Percentiles rank a stretch among this genome's conserved stretches.
Evolutionary conservation across 2,113 vertebrate species (phyloP).

Genomic region (Tiliqua scincoides): DNA sequence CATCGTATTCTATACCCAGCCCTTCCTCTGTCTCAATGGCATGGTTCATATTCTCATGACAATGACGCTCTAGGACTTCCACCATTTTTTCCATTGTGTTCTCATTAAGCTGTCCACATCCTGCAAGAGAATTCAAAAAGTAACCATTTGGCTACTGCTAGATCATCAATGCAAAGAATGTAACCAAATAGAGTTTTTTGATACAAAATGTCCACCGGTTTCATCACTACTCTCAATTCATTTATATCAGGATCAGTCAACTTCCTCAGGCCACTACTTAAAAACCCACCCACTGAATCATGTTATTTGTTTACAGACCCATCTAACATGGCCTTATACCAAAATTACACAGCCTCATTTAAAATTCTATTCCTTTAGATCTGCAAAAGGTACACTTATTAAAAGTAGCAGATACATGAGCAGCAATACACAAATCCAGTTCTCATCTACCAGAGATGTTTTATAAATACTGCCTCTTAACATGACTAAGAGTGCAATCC

Average conservation of each 20-base stretch:
- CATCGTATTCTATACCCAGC: constrained; percentile 96
- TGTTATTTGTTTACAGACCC: no score
- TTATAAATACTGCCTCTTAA: neutral
- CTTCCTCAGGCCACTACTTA: no score
- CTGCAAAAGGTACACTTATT: neutral
- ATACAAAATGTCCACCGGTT: constrained; percentile 28
- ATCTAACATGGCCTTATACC: no score
- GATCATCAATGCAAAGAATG: neutral
- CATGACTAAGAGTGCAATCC: neutral
- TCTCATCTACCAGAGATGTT: neutral
- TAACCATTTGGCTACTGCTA: neutral
- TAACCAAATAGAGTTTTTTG: neutral
- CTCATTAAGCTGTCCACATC: constrained; percentile 87
- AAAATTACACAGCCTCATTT: neutral
- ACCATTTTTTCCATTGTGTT: constrained; percentile 92
- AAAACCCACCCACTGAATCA: no score
- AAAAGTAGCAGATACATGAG: neutral
- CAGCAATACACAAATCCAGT: neutral
- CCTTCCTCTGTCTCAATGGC: constrained; percentile 98
- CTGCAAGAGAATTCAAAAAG: constrained; percentile 72
- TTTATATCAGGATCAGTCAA: no score
- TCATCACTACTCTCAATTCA: neutral
- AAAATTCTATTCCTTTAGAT: neutral
- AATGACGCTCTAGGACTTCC: constrained; percentile 92
- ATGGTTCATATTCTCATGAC: constrained; percentile 96